These are phyloP conservation scores for Zelostemma sp. DNA, from an alignment of 1,140 invertebrate genomes.

Conservation along the genomic window DNA sequence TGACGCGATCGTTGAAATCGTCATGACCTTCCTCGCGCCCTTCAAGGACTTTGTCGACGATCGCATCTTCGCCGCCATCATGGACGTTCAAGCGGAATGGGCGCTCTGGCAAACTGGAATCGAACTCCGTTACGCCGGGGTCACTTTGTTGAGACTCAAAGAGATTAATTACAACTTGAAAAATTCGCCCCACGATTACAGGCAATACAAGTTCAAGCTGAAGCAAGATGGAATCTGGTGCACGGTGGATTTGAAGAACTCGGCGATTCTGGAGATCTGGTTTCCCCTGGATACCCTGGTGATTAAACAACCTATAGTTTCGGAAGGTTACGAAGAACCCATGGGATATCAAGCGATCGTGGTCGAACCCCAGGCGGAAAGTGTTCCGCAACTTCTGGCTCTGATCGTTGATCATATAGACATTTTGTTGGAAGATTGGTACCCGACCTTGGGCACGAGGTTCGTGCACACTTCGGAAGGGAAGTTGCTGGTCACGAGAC, in stretches of 20 bases:
- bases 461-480: constrained; percentile 99
- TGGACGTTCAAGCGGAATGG: constrained; percentile 88
- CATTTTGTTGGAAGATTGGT: constrained; percentile 97
- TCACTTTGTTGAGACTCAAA: constrained; percentile 85
- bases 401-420: constrained; percentile 97
- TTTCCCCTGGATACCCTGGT: constrained; percentile 84
- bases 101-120: constrained; percentile 96
- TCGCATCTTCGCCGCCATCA: constrained; percentile 72
- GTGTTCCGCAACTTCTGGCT: constrained; percentile 88
- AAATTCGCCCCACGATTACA: constrained; percentile 71
- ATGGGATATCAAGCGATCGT: constrained; percentile 79
- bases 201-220: constrained; percentile 76
- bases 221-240: constrained; percentile 88
- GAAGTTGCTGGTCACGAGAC: constrained; percentile 92
- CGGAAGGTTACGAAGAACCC: constrained; percentile 68
- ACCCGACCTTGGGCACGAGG: constrained; percentile 93
- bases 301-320: constrained; percentile 75
- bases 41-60: constrained; percentile 73
- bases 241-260: constrained; percentile 84
- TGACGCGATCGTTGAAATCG: constrained; percentile 86
- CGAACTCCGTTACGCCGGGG: constrained; percentile 85
- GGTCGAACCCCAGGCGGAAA: constrained; percentile 81
- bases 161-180: constrained; percentile 79
- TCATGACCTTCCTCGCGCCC: constrained; percentile 69
- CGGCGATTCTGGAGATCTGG: constrained; percentile 89